Percentiles rank a stretch among this genome's conserved stretches.
Conservation (phyloP, 2,797 vertebrate genomes). For the Silurus lanzhouensis region DNA sequence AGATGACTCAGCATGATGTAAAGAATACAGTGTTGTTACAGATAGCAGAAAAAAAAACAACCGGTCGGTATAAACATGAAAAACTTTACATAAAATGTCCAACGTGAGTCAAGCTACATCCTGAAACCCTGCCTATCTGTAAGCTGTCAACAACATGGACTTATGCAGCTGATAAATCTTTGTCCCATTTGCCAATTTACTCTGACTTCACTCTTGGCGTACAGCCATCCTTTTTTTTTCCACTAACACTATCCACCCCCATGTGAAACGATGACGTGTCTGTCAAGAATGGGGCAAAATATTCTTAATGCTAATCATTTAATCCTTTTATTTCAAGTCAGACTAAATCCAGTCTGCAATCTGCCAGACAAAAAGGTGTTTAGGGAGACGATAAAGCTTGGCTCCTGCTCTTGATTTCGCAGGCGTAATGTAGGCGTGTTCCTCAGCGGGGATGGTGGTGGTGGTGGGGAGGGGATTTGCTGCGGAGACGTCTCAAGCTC, state of each 20-base stretch:
- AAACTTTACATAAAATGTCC: neutral
- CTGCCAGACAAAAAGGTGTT: conserved; percentile 72
- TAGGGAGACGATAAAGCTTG: conserved; percentile 66
- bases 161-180: conserved; percentile 10
- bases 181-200: conserved; percentile 65
- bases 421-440: conserved; percentile 69
- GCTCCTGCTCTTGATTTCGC: conserved; percentile 63
- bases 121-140: neutral
- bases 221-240: conserved; percentile 36
- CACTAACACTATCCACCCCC: conserved; percentile 27
- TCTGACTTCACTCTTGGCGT: conserved; percentile 68
- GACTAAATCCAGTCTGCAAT: conserved; percentile 67
- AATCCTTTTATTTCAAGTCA: conserved; percentile 77
- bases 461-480: no score
- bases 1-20: neutral
- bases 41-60: neutral
- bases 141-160: conserved; percentile 3
- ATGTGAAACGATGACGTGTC: conserved; percentile 67
- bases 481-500: conserved; percentile 27
- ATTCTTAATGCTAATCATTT: conserved; percentile 73
- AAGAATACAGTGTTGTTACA: neutral
- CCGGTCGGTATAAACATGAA: neutral
- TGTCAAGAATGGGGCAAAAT: conserved; percentile 66
- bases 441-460: conserved; percentile 54
- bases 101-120: neutral